Percentiles rank a stretch among this genome's conserved stretches.
These are phyloP conservation scores for Sisor rabdophorus DNA, from an alignment of 2,113 vertebrate species.

Conservation along the genomic window DNA sequence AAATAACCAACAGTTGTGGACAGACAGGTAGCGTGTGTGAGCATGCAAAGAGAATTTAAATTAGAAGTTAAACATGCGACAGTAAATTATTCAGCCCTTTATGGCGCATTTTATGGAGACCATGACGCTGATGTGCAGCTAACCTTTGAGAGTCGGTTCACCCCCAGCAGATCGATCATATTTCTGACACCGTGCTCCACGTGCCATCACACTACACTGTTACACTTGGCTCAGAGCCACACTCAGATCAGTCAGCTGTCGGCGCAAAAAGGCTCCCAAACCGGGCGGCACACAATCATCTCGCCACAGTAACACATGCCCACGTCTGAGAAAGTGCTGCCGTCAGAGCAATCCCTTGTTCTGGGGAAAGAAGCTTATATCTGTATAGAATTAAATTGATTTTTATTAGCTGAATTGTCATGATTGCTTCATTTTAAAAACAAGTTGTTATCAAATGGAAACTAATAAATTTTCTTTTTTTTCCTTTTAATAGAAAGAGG, in stretches of 20 bases:
- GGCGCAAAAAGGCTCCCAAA: slow-evolving; percentile 27
- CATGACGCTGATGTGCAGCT: slow-evolving; percentile 20
- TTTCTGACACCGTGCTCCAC: slow-evolving; percentile 39
- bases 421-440: not conserved
- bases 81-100: slow-evolving; percentile 15
- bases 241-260: slow-evolving; percentile 31
- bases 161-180: slow-evolving; percentile 40
- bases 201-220: slow-evolving; percentile 42
- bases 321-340: slow-evolving; percentile 17
- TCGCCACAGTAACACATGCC: slow-evolving; percentile 23
- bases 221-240: slow-evolving; percentile 45
- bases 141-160: slow-evolving; percentile 30
- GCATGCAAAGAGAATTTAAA: slow-evolving; percentile 17
- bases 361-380: not conserved
- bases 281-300: slow-evolving; percentile 20
- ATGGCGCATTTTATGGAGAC: slow-evolving; percentile 21
- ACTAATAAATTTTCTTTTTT: not conserved
- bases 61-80: slow-evolving; percentile 16
- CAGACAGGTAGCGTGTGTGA: slow-evolving; percentile 22
- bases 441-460: not conserved
- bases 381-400: not conserved
- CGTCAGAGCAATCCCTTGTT: not conserved
- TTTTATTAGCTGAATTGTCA: not conserved
- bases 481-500: not conserved
- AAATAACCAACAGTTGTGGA: slow-evolving; percentile 16